Base-by-base conservation (phyloP, 2,113 vertebrate genomes). In the Puntigrus tetrazona region DNA sequence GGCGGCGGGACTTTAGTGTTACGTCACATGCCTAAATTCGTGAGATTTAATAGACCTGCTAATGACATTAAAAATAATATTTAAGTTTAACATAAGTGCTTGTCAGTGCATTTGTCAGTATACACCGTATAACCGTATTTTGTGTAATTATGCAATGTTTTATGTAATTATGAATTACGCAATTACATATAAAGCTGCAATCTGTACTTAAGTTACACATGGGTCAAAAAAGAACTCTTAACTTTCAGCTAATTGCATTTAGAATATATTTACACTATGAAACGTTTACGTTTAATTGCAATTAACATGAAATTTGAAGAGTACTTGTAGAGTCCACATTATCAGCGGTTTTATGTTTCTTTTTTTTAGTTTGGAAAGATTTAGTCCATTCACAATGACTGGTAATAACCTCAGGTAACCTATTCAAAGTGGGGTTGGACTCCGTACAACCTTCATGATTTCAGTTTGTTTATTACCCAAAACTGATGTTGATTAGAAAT, bases 271-370 rank as follows among this genome's bases (percentile, higher is more conserved):
- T 18, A 20, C 1, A 67, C 63, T 67, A 9, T 7, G 6, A 31
- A 3, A 65, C 27, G 16, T 65, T 63, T 29, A 2, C 25, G n/a
- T 16, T 65, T 18, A 65, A 34, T 65, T 16, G 14, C 55, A 34
- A 34, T 6, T 18, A 18, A 67, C 3, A 67, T 67, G 13, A 1
- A 65, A 55, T 55, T 22, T n/a, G n/a, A n/a, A n/a, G n/a, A n/a
- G n/a, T n/a, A n/a, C n/a, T n/a, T n/a, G n/a, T n/a, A n/a, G n/a
- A n/a, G n/a, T n/a, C n/a, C n/a, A 70, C 67, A n/a, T 70, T 13
- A 70, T 70, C 67, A 70, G 69, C 7, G 36, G 69, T 72, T 72
- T 72, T 72, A 72, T 72, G 38, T 43, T 72, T 27, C 36, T 25
- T 27, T 20, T 72, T 7, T 43, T 72, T n/a, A n/a, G 36, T 41